Evolutionary conservation across 2,888 invertebrate genomes (phyloP).

Genomic region (Agrilus biguttatus): DNA sequence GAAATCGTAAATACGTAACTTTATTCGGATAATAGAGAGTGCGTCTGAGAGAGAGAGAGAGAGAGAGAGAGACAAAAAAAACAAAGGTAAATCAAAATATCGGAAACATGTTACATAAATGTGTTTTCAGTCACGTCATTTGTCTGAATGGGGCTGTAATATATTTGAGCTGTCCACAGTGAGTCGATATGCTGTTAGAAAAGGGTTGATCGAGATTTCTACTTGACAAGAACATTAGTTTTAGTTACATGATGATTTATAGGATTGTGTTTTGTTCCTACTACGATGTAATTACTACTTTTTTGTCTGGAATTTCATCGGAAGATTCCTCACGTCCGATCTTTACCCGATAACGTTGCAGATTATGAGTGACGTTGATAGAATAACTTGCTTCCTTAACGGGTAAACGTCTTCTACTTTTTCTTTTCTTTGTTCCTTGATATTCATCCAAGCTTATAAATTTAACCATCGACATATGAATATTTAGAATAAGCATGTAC

Average conservation of each 20-base stretch:
- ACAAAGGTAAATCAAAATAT: constrained; percentile 1
- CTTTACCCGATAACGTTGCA: background rate
- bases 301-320: too few species aligned
- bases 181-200: constrained; percentile 14
- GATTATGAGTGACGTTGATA: too few species aligned
- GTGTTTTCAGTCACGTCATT: constrained; percentile 20
- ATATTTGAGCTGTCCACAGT: constrained; percentile 18
- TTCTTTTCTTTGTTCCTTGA: too few species aligned
- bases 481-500: too few species aligned
- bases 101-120: constrained; percentile 9
- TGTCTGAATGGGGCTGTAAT: constrained; percentile 18
- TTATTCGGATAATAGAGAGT: too few species aligned
- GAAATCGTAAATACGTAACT: too few species aligned
- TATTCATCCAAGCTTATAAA: too few species aligned
- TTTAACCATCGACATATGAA: too few species aligned
- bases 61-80: background rate
- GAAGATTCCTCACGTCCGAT: background rate
- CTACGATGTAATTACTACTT: too few species aligned
- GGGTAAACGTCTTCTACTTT: too few species aligned
- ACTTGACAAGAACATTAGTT: constrained; percentile 19
- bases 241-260: constrained; percentile 10
- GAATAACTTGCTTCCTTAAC: too few species aligned
- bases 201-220: constrained; percentile 20
- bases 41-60: background rate
- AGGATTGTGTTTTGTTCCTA: background rate